Evolutionary conservation across 2,888 invertebrate species (phyloP), one percentile per base, ranked within the genome.

Genomic region (Incurvaria masculella): DNA sequence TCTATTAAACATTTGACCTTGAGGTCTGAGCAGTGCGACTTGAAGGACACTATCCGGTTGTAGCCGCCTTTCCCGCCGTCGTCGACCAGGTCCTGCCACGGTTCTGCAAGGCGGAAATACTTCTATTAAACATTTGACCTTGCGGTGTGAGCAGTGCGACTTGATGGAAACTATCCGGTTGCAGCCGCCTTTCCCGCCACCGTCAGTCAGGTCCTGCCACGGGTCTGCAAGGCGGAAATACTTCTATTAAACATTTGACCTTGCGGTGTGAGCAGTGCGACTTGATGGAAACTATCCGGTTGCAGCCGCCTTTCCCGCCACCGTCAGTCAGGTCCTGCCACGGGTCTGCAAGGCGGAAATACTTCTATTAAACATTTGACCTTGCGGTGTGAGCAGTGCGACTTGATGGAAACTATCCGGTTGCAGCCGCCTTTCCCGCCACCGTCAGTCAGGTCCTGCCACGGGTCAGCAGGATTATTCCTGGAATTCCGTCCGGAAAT

Each of bases 261-360:
- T 33, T 33, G 11, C 6, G 33, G 14, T 33, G 33, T 11, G 33
- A n/a, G 14, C 14, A 33, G 11, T 11, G 33, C 11, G 3, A 8
- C 33, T 33, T 33, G 33, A 33, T 3, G 11, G 33, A 33, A 4
- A 33, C 33, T n/a, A 33, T 8, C 33, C 11, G 4, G 33, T 33
- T 33, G 33, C 3, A 33, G 4, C 33, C 86, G 21, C 83, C 85
- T 68, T 85, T 85, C 21, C 91, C 92, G 54, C 86, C 87, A 57
- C 88, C 81, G 42, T 87, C 88, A 39, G 86, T 84, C 4, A 91
- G 67, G 62, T 93, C 93, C 65, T 87, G 84, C 83, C 84, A 89
- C 1, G 87, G 83, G 71, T 91, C 91, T 85, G 61, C 4, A 62
- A 58, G n/a, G n/a, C n/a, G n/a, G n/a, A n/a, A n/a, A n/a, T n/a